A percentile compares a stretch with the other conserved stretches of the same genome.
These are phyloP conservation scores for Hippocampus guttulatus DNA, from an alignment of 2,113 vertebrate genomes.

Conservation along the genomic window DNA sequence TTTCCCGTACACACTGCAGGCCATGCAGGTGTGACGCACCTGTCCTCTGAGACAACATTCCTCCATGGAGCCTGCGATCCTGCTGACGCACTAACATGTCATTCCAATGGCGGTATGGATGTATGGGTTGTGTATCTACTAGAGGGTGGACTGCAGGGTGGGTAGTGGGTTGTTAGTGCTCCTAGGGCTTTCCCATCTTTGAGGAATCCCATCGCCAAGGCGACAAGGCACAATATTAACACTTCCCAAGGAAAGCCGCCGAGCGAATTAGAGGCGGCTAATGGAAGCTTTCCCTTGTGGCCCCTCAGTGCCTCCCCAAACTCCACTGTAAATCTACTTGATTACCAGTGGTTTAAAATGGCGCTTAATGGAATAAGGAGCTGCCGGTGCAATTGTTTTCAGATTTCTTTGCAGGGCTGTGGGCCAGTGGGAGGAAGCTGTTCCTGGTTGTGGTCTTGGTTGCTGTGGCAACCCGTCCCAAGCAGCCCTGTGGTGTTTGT, in stretches of 20 bases:
- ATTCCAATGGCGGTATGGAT: slow-evolving; percentile 22
- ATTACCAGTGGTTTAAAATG: background rate
- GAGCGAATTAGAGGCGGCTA: background rate
- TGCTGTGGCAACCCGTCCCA: slow-evolving; percentile 43
- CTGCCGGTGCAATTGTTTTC: slow-evolving; percentile 25
- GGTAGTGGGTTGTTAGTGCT: background rate
- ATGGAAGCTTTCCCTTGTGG: background rate
- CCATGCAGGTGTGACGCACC: slow-evolving; percentile 62
- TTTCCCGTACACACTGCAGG: slow-evolving; percentile 35
- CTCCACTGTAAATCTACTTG: background rate
- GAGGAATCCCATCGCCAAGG: slow-evolving; percentile 42
- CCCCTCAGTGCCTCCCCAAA: background rate
- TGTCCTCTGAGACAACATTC: slow-evolving; percentile 51
- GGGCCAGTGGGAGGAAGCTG: slow-evolving; percentile 7
- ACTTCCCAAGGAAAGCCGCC: slow-evolving; percentile 9
- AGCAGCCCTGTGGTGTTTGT: slow-evolving; percentile 61
- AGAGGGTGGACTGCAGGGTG: background rate
- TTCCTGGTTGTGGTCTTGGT: slow-evolving; percentile 55
- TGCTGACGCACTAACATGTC: slow-evolving; percentile 49
- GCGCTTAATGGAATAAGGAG: slow-evolving; percentile 11
- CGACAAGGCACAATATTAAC: slow-evolving; percentile 43
- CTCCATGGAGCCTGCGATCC: slow-evolving; percentile 20
- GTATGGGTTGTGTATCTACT: slow-evolving; percentile 24
- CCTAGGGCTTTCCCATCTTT: slow-evolving; percentile 42
- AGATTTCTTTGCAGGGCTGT: slow-evolving; percentile 10